phyloP scores from a whole-genome alignment of 2,888 invertebrate species.

The Ophraella communa region DNA sequence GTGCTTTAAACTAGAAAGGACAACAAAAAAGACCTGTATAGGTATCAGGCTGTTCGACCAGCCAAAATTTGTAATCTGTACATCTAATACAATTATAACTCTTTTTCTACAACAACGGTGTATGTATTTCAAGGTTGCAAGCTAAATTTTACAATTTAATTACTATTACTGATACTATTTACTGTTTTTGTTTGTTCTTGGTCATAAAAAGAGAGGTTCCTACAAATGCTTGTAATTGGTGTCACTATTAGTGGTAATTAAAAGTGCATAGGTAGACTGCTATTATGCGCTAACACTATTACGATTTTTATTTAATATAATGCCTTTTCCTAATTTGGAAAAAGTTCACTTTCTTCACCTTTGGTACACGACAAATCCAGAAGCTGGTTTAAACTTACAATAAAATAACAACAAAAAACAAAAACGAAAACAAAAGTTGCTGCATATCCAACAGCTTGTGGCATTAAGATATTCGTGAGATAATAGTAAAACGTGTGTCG shows the following conservation, averaged over 20 bases:
- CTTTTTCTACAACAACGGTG: no score
- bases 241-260: not conserved
- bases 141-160: no score
- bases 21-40: no score
- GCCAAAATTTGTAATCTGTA: no score
- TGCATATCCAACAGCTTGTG: constrained; percentile 12
- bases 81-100: no score
- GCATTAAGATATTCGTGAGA: constrained; percentile 26
- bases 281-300: no score
- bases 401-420: not conserved
- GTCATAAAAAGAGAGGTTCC: no score
- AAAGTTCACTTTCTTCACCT: not conserved
- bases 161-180: no score
- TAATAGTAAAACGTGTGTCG: constrained; percentile 17
- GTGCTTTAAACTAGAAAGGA: no score
- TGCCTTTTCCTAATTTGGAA: not conserved
- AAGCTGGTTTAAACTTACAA: not conserved
- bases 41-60: no score
- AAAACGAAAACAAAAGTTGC: constrained; percentile 9
- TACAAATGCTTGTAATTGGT: not conserved
- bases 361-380: not conserved
- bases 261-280: not conserved
- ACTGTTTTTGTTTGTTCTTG: no score
- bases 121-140: no score
- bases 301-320: not conserved